A percentile compares a stretch with the other conserved stretches of the same genome.
phyloP scores from a whole-genome alignment of 2,888 invertebrate species.

The Hipparchia semele region DNA sequence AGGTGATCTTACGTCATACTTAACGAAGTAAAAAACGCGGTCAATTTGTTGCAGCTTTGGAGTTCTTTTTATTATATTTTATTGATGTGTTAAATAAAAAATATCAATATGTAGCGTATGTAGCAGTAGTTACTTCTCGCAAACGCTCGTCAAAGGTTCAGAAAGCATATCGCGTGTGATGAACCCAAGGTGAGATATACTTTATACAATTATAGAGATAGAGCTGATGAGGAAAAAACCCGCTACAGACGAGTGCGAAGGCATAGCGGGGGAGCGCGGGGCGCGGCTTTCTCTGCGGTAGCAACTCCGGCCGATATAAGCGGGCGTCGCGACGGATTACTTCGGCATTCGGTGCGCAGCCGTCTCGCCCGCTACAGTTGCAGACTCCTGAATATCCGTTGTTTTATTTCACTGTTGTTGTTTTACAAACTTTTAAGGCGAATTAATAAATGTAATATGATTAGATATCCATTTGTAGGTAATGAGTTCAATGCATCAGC shows the following conservation, averaged over 20 bases:
- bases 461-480: conserved; percentile 70
- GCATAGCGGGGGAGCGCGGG: conserved; percentile 67
- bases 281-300: conserved; percentile 76
- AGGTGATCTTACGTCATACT: not conserved
- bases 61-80: not conserved
- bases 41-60: not conserved
- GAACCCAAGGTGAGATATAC: conserved; percentile 71
- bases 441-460: conserved; percentile 70
- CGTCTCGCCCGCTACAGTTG: conserved; percentile 78
- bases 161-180: conserved; percentile 67
- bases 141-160: conserved; percentile 47
- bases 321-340: conserved; percentile 76
- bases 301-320: conserved; percentile 75
- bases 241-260: conserved; percentile 68
- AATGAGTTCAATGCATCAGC: conserved; percentile 69
- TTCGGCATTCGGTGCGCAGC: conserved; percentile 82
- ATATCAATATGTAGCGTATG: not conserved
- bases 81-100: not conserved
- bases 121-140: not conserved
- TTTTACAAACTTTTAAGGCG: conserved; percentile 45
- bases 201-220: conserved; percentile 57
- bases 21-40: not conserved
- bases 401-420: conserved; percentile 47
- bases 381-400: conserved; percentile 51
- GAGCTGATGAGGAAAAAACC: conserved; percentile 82